These are phyloP conservation scores for Hypotaenidia okinawae DNA, from an alignment of 2,797 vertebrate species.

Conservation along the genomic window DNA sequence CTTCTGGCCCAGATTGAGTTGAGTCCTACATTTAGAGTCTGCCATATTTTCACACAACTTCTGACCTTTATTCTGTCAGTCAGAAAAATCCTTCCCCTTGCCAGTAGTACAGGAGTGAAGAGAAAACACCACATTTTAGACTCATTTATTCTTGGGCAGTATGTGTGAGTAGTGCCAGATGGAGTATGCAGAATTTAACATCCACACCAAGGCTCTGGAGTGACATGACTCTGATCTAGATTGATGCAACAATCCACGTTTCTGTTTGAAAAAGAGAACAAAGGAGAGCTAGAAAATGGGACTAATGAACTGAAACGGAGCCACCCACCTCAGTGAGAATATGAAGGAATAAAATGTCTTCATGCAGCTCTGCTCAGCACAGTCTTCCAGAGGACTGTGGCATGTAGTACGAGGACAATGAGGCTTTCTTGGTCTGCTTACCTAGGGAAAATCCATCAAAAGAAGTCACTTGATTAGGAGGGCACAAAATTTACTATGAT, in stretches of 20 bases:
- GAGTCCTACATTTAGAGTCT: background rate
- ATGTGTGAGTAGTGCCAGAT: background rate
- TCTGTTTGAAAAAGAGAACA: background rate
- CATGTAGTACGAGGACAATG: background rate
- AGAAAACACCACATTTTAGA: background rate
- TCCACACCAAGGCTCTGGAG: background rate
- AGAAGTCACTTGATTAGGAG: background rate
- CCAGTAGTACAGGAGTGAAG: background rate
- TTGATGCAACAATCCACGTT: background rate
- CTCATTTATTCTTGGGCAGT: background rate
- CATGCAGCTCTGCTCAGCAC: background rate
- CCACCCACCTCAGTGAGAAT: background rate
- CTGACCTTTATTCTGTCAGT: constrained; percentile 3
- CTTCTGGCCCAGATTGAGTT: background rate
- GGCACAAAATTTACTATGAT: background rate
- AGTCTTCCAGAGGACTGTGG: background rate
- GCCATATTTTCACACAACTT: background rate
- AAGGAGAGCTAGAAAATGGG: background rate
- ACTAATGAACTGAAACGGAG: background rate
- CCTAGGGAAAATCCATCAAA: background rate
- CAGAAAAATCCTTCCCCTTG: background rate
- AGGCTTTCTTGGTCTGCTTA: background rate
- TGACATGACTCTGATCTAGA: background rate
- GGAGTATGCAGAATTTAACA: background rate
- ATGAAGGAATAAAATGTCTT: background rate